These are phyloP conservation scores for Paracentrotus lividus DNA, from an alignment of 53 echinoderm and acorn worm species.

Conservation along the genomic window DNA sequence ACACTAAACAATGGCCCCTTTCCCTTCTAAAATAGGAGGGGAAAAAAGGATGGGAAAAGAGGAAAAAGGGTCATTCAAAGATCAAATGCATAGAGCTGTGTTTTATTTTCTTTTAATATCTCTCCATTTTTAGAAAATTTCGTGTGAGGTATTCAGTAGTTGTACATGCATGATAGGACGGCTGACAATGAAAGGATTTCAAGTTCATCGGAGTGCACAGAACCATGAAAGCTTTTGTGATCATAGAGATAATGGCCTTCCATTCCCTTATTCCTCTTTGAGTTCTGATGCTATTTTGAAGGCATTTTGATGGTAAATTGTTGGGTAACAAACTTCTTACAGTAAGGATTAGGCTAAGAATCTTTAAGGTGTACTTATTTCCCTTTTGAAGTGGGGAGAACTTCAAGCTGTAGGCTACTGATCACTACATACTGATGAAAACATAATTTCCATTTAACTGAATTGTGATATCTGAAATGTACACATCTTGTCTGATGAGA, in stretches of 20 bases:
- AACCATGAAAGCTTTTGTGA: slow-evolving; percentile 30
- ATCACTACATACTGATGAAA: slow-evolving; percentile 4
- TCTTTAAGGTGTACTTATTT: neutral
- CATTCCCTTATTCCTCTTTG: neutral
- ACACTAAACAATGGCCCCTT: neutral
- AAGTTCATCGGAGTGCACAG: slow-evolving; percentile 70
- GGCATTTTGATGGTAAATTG: slow-evolving; percentile 15
- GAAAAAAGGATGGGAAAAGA: neutral
- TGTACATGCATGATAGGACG: slow-evolving; percentile 6
- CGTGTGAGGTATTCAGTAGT: neutral
- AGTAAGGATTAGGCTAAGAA: slow-evolving; percentile 12
- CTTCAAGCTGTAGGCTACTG: neutral
- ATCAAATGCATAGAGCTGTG: slow-evolving; percentile 10
- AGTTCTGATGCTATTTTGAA: neutral
- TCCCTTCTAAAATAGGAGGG: neutral
- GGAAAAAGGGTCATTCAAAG: slow-evolving; percentile 23
- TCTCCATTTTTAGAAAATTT: neutral
- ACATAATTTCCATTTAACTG: neutral
- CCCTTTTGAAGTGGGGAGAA: neutral
- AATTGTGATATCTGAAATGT: slow-evolving; percentile 11
- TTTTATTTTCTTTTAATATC: slow-evolving; percentile 18
- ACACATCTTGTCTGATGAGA: slow-evolving; percentile 15
- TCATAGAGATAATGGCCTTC: slow-evolving; percentile 19
- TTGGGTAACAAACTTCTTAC: slow-evolving; percentile 5
- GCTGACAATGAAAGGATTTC: slow-evolving; percentile 51